Evolutionary conservation across 2,888 invertebrate genomes (phyloP).

Genomic region (Rotaria socialis): DNA sequence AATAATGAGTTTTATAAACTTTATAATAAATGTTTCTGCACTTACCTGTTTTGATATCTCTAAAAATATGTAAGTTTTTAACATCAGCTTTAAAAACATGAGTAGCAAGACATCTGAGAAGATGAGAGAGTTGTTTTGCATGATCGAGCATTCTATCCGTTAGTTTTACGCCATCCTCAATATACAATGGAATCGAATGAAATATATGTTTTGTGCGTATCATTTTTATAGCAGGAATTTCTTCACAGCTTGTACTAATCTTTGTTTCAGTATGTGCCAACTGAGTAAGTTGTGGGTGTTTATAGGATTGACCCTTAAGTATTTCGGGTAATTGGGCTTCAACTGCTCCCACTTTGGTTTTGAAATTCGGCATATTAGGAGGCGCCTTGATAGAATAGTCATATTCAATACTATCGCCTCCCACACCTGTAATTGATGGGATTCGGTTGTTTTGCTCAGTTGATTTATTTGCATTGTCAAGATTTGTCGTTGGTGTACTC

Average conservation of each 20-base stretch:
- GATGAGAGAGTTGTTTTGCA: not conserved
- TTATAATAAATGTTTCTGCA: not conserved
- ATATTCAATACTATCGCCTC: not conserved
- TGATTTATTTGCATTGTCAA: no score
- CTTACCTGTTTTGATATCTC: not conserved
- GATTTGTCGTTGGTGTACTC: no score
- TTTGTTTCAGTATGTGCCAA: not conserved
- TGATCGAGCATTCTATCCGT: not conserved
- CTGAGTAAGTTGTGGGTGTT: not conserved
- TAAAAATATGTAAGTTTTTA: not conserved
- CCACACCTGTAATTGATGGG: not conserved
- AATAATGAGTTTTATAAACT: not conserved
- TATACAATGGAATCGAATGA: not conserved
- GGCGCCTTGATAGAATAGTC: not conserved
- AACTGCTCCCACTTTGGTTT: not conserved
- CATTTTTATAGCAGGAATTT: not conserved
- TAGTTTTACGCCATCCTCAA: not conserved
- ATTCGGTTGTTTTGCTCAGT: not conserved
- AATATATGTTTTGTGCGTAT: not conserved
- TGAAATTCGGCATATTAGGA: not conserved
- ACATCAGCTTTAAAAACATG: not conserved
- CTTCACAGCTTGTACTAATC: not conserved
- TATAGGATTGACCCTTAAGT: not conserved
- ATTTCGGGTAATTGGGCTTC: not conserved
- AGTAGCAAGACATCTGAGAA: not conserved